Percentiles rank a stretch among this genome's conserved stretches.
Evolutionary conservation across 2,888 invertebrate genomes (phyloP).

Genomic region (Eurytoma adleriae): DNA sequence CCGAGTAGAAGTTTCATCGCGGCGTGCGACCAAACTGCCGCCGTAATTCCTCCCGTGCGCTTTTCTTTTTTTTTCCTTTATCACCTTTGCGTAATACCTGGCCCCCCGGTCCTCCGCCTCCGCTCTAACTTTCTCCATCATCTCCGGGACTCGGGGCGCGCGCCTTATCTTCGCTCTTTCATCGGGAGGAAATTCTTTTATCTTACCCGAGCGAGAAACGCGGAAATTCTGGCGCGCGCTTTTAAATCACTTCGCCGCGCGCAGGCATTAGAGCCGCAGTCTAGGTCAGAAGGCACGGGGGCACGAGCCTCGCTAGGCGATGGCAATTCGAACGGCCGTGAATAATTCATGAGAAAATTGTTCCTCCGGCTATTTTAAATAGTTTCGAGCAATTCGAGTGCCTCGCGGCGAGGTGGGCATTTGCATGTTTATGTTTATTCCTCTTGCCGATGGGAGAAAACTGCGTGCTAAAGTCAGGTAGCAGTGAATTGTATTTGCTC

Average conservation of each 20-base stretch:
- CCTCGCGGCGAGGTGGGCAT: not conserved
- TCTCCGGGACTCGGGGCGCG: not conserved
- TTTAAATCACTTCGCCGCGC: not conserved
- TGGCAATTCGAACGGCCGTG: constrained; percentile 15
- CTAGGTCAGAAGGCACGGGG: too few relatives aligned
- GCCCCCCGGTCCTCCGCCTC: not conserved
- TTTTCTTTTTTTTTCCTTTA: not conserved
- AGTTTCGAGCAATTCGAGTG: constrained; percentile 8
- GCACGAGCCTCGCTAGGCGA: constrained; percentile 24
- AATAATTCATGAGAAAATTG: constrained; percentile 31
- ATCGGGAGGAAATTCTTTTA: constrained; percentile 31
- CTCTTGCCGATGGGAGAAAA: not conserved
- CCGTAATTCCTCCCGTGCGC: not conserved
- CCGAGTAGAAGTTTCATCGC: too few relatives aligned
- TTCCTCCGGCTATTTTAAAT: constrained; percentile 25
- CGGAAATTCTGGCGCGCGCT: constrained; percentile 4
- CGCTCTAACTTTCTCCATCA: constrained; percentile 37
- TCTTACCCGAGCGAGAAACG: constrained; percentile 8
- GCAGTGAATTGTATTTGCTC: too few relatives aligned
- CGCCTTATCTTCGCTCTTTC: constrained; percentile 31
- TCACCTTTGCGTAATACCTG: constrained; percentile 25
- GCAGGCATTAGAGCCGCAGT: not conserved
- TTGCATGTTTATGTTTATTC: not conserved
- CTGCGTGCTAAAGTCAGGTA: not conserved
- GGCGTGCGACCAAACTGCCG: not conserved